phyloP scores from a whole-genome alignment of 2,888 invertebrate genomes.

The Galeruca laticollis region DNA sequence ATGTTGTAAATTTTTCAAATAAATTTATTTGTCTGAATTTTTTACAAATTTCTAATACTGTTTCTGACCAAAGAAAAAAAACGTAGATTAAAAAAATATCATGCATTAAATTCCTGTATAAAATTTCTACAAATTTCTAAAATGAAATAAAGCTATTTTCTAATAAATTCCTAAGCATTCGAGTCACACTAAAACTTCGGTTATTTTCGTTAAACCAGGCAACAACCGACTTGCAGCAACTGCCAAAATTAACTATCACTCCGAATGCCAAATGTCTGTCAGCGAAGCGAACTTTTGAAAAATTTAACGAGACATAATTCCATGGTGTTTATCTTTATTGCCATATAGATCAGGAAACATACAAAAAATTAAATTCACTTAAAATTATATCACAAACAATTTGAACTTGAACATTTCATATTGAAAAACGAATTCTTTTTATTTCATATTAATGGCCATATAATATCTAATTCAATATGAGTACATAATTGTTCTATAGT shows the following conservation, averaged over 20 bases:
- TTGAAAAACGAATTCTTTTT: no score
- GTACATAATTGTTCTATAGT: no score
- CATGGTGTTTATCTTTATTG: constrained; percentile 5
- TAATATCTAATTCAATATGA: no score
- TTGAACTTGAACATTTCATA: no score
- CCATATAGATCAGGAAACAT: constrained; percentile 5
- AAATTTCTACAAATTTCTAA: background rate
- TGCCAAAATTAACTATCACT: constrained; percentile 27
- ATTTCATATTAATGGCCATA: no score
- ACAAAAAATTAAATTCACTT: background rate
- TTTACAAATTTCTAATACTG: no score
- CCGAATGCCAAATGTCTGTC: constrained; percentile 38
- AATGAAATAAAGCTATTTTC: constrained; percentile 2
- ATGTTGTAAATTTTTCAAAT: no score
- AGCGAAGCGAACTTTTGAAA: constrained; percentile 26
- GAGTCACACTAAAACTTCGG: constrained; percentile 4
- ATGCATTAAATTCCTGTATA: no score
- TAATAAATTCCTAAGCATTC: constrained; percentile 11
- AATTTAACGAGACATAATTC: constrained; percentile 32
- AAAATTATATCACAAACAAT: no score
- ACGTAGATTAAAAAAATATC: no score
- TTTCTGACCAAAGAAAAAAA: no score
- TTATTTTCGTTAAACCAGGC: constrained; percentile 16
- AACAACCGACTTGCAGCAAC: constrained; percentile 17
- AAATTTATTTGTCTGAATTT: no score